phyloP scores from a whole-genome alignment of 2,888 invertebrate genomes.

The Allolobophora icterica region DNA sequence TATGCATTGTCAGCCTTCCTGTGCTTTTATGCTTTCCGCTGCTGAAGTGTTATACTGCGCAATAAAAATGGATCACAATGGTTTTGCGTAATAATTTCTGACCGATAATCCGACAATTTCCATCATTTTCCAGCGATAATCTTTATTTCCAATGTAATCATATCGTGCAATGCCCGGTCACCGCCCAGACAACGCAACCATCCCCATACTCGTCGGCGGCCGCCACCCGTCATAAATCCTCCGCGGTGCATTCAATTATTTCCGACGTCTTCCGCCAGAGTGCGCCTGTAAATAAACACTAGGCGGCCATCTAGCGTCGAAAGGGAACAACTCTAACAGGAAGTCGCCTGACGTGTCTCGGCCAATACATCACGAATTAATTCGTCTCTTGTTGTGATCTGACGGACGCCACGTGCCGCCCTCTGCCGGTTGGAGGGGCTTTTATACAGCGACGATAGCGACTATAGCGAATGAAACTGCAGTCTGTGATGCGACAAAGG shows the following conservation, averaged over 20 bases:
- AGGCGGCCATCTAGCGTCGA: slow-evolving; percentile 21
- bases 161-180: not conserved
- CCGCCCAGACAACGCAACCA: not conserved
- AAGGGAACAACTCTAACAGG: not conserved
- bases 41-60: not conserved
- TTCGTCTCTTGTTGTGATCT: slow-evolving; percentile 18
- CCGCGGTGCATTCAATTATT: slow-evolving; percentile 26
- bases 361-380: slow-evolving; percentile 25
- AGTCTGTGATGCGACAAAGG: not conserved
- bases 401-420: not conserved
- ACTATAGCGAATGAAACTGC: not conserved
- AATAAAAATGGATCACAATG: not conserved
- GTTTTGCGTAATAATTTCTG: slow-evolving; percentile 14
- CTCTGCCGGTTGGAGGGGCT: not conserved
- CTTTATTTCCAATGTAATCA: slow-evolving; percentile 17
- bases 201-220: not conserved
- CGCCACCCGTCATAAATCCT: not conserved
- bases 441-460: not conserved
- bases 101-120: slow-evolving; percentile 24
- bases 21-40: not conserved
- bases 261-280: slow-evolving; percentile 28
- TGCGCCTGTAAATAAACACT: slow-evolving; percentile 20
- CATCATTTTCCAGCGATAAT: slow-evolving; percentile 27
- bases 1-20: not conserved
- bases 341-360: slow-evolving; percentile 27